Evolutionary conservation across 2,888 invertebrate species (phyloP).

Genomic region (Trichopria drosophilae): DNA sequence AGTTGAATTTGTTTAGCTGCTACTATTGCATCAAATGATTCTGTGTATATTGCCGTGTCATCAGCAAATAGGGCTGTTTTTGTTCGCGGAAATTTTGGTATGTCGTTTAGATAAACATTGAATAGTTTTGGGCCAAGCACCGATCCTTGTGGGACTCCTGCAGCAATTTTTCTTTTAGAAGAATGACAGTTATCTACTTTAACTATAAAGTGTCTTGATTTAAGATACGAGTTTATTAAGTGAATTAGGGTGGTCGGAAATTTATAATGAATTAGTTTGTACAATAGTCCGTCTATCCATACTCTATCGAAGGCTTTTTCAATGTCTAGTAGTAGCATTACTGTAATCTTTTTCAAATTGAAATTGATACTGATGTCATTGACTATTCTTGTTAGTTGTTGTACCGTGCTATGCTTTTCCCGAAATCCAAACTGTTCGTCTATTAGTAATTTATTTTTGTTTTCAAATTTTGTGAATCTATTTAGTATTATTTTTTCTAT

Average conservation of each 20-base stretch:
- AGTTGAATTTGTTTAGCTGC: conserved; percentile 30
- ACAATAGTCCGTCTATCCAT: conserved; percentile 44
- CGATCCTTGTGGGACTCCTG: conserved; percentile 28
- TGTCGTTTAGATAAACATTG: too few relatives aligned
- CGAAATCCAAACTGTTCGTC: conserved; percentile 46
- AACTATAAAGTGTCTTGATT: conserved; percentile 33
- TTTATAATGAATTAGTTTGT: conserved; percentile 39
- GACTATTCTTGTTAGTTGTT: conserved; percentile 43
- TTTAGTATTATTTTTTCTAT: too few relatives aligned
- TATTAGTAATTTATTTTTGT: conserved; percentile 21
- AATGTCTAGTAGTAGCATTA: too few relatives aligned
- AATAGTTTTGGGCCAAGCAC: too few relatives aligned
- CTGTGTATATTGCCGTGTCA: conserved; percentile 27
- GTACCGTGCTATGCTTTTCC: conserved; percentile 40
- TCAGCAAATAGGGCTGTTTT: conserved; percentile 25
- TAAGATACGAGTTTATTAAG: conserved; percentile 37
- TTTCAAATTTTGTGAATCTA: conserved; percentile 26
- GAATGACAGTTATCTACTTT: conserved; percentile 28
- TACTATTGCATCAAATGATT: too few relatives aligned
- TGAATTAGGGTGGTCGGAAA: conserved; percentile 34
- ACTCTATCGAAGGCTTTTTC: too few relatives aligned
- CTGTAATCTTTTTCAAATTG: conserved; percentile 7
- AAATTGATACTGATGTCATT: too few relatives aligned
- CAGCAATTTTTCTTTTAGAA: conserved; percentile 11
- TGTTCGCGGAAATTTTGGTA: conserved; percentile 27